Evolutionary conservation across 2,113 vertebrate genomes (phyloP), one percentile per base, ranked within the genome.

Genomic region (Pseudopipra pipra): DNA sequence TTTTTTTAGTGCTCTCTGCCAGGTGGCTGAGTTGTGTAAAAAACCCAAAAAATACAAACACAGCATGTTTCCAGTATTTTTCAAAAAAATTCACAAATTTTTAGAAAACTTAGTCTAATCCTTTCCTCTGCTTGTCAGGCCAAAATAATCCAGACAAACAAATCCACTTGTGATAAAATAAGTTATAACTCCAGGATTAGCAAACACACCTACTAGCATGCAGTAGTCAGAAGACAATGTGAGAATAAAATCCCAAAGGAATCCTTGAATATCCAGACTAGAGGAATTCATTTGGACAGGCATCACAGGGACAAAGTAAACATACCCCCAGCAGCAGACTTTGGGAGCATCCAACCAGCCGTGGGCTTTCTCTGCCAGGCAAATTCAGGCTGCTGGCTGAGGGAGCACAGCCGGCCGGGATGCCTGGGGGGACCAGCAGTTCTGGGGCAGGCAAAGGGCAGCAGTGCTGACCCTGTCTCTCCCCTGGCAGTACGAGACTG

Each of bases 371-470:
- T 59, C 46, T 71, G 92, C 76, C 27, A 12, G 14, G 35, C 47
- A 85, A 28, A 77, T 71, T 52, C 30, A 52, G 61, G 24, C 52
- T 79, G 37, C 72, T 91, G 84, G 49, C 62, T 33, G 37, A 3
- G 62, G 33, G 33, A 55, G 49, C 2, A 1, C 0, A 1, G n/a
- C 21, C 25, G 55, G 4, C 61, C 0, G 0, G 27, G 44, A 11
- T 31, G 70, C 68, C 68, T 4, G 21, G 14, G 72, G 79, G 59
- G 47, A 31, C 12, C 49, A 58, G 71, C 30, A 23, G 43, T 1
- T 7, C 6, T 3, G 43, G 16, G 49, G 30, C 43, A 87, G 30
- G 58, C 47, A 28, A 41, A 59, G 56, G 65, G 51, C 92, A 70
- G 30, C 31, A 70, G 25, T 2, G 3, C 59, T 86, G 79, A 33